Base-by-base conservation (phyloP, 2,113 vertebrate species). In the Takifugu flavidus region DNA sequence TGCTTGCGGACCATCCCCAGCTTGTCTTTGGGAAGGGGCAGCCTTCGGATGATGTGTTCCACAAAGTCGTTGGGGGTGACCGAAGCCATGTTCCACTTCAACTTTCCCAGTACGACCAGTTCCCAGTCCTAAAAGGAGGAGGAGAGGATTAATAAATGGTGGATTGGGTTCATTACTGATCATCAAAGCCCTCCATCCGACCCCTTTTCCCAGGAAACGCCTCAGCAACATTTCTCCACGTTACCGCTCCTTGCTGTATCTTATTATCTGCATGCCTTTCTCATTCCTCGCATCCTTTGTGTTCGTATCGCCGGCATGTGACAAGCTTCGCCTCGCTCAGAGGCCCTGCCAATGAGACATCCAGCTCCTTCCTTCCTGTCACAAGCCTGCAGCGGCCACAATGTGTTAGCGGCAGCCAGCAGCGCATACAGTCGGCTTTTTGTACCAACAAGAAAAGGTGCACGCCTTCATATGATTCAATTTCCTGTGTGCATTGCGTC, bases 71-170 rank as follows among this genome's bases (percentile, higher is more conserved):
- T 94, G 0, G 96, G 96, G 20, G 94, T 98, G 59, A 98, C 89
- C 0, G 96, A 94, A 2, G 95, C 96, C 71, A 99, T 93, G 87
- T 98, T 95, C 96, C 96, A 98, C 93, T 96, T 98, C 94, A 99
- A 94, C 70, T 95, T 98, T 39, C 94, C 95, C 84, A 99, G 71
- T 57, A 99, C 95, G 65, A 98, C 91, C 85, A 99, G 90, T 74
- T 99, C 96, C 96, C 96, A 98, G 71, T 96, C 92, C 96, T 98
- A 34, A 44, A 84, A 63, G 31, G 8, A 47, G 13, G 15, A 47
- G 6, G 45, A 47, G 13, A 14, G 6, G 6, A n/a, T 14, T 15
- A 43, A 43, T 8, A 47, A n/a, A 47, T 6, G 45, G 15, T n/a
- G 8, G 34, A 39, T 12, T 47, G 45, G 8, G 45, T 7, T 47